phyloP scores from a whole-genome alignment of 1,140 invertebrate genomes.

The Aricia agestis region DNA sequence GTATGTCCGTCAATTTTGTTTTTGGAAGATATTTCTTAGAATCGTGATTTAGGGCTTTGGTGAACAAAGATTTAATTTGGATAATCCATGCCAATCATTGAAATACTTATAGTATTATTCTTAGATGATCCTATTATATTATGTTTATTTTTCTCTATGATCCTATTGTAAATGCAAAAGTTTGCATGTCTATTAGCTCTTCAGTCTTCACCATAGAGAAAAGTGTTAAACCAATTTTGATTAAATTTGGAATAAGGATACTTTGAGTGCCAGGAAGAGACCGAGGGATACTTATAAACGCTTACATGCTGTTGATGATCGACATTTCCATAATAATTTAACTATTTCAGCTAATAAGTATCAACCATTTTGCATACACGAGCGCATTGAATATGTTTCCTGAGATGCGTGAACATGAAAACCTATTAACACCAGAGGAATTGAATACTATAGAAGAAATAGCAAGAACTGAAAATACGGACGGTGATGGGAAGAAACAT shows the following conservation, averaged over 20 bases:
- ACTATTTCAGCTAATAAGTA: slow-evolving; percentile 54
- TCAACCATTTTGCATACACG: slow-evolving; percentile 59
- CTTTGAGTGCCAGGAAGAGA: no score
- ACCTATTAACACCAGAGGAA: slow-evolving; percentile 47
- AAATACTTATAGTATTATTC: no score
- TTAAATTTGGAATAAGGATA: no score
- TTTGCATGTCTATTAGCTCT: no score
- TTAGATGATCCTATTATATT: no score
- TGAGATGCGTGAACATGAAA: slow-evolving; percentile 63
- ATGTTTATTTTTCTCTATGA: no score
- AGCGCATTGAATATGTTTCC: slow-evolving; percentile 61
- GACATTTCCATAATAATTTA: not conserved
- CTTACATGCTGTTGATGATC: no score
- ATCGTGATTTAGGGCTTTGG: not conserved
- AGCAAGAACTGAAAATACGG: slow-evolving; percentile 43
- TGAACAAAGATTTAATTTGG: not conserved
- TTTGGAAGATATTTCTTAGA: not conserved
- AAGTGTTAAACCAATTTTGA: no score
- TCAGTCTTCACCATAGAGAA: no score
- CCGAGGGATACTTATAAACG: no score
- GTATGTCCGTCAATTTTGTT: slow-evolving; percentile 36
- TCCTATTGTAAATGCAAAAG: no score
- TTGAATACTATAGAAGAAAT: slow-evolving; percentile 42
- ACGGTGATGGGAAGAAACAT: slow-evolving; percentile 48
- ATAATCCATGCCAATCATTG: not conserved